Percentiles rank a stretch among this genome's conserved stretches.
phyloP scores from a whole-genome alignment of 2,797 vertebrate species.

The Odontamblyopus lacepedii region DNA sequence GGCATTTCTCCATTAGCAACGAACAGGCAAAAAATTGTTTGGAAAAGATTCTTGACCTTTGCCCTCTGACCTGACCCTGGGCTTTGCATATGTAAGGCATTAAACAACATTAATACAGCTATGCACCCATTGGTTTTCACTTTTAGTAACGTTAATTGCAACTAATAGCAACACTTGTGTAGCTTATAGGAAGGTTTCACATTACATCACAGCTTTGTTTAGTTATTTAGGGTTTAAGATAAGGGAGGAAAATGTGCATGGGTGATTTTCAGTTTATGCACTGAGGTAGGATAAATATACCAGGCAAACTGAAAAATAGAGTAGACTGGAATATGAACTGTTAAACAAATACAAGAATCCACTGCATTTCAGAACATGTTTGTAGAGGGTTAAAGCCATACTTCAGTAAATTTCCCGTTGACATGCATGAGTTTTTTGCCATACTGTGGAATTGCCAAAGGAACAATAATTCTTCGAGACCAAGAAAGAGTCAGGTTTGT shows the following conservation, averaged over 20 bases:
- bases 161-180: neutral
- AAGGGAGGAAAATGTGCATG: neutral
- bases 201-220: neutral
- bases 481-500: no score
- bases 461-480: no score
- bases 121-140: conserved; percentile 31
- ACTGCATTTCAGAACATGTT: no score
- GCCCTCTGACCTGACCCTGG: conserved; percentile 73
- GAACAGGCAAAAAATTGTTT: conserved; percentile 81
- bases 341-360: no score
- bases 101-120: conserved; percentile 79
- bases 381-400: no score
- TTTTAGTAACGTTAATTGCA: neutral
- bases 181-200: neutral
- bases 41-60: conserved; percentile 78
- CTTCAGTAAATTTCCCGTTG: no score
- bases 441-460: no score
- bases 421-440: no score
- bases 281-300: neutral
- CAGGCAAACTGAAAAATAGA: neutral
- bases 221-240: neutral
- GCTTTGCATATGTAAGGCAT: conserved; percentile 84
- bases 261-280: neutral
- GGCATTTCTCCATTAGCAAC: conserved; percentile 72
- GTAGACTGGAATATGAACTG: no score